Evolutionary conservation across 2,888 invertebrate genomes (phyloP), one percentile per base, ranked within the genome.

Genomic region (Drosophila mercatorum): DNA sequence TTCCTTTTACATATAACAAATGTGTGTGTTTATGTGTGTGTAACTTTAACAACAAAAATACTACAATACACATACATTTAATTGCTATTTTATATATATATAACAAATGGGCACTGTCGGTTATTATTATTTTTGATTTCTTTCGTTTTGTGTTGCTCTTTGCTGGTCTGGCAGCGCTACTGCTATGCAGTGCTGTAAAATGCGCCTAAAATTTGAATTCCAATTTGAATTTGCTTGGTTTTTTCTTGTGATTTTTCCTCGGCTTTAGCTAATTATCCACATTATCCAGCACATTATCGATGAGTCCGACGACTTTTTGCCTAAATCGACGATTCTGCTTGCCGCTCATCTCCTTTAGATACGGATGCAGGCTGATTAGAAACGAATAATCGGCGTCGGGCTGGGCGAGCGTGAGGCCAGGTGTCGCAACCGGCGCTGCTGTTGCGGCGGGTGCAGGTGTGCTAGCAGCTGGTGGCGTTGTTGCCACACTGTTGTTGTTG

Each of bases 271-370:
- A 85, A 7, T 61, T 57, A 69, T 86, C 90, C 5, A 73, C 69
- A 81, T 91, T 90, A 58, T 91, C 91, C 68, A 91, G 86, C 38
- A 91, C 81, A 72, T 83, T 89, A 72, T 91, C 92, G 53, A 91
- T 91, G 26, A 91, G 83, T 2, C 83, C 92, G 10, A 92, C 79
- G 14, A 92, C 91, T 63, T 91, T 91, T 66, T 92, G 92, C 17
- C 91, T 88, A 78, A 91, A 91, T 49, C 91, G 88, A 10, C 92
- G 89, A 75, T 90, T 92, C 77, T 91, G 92, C 64, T 92, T 91
- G 58, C 91, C 91, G 34, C 78, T 85, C 91, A 91, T 91, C 76
- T 91, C 91, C 75, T 87, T 91, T 22, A 91, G 73, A 81, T 87
- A 91, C 62, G 91, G 91, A 84, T 90, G 89, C 76, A 91, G 83